Conservation (phyloP, 2,888 invertebrate species). For the Sesia bembeciformis region DNA sequence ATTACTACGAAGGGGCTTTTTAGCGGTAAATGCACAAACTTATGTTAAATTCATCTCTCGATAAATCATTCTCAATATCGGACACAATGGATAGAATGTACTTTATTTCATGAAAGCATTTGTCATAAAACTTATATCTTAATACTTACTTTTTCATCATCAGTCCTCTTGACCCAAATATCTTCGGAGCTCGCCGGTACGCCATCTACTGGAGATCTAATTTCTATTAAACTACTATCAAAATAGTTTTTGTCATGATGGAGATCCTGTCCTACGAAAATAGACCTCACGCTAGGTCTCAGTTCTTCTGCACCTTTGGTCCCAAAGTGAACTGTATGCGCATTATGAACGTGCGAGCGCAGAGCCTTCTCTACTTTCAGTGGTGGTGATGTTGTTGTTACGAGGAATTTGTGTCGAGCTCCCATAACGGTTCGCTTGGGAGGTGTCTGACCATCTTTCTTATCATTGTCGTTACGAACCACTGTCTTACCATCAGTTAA, state of each 20-base stretch:
- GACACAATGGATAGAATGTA: too few species aligned
- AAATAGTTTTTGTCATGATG: constrained; percentile 88
- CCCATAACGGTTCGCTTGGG: constrained; percentile 55
- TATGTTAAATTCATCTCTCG: too few species aligned
- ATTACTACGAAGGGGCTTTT: too few species aligned
- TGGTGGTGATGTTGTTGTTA: constrained; percentile 46
- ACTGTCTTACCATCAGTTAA: not conserved
- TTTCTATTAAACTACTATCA: constrained; percentile 86
- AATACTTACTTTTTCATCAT: constrained; percentile 71
- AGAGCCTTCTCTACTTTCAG: constrained; percentile 61
- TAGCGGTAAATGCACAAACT: too few species aligned
- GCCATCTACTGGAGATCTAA: constrained; percentile 82
- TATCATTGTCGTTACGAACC: not conserved
- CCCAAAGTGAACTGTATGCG: constrained; percentile 81
- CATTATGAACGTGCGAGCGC: constrained; percentile 65
- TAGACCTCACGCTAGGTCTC: constrained; percentile 75
- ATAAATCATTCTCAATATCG: too few species aligned
- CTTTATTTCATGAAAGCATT: too few species aligned
- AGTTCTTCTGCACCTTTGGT: constrained; percentile 72
- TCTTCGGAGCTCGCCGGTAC: constrained; percentile 78
- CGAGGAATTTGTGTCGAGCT: constrained; percentile 56
- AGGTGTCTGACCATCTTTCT: constrained; percentile 17
- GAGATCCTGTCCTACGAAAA: constrained; percentile 73
- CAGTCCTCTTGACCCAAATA: constrained; percentile 80
- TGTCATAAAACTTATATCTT: too few species aligned